Evolutionary conservation across 1,140 invertebrate species (phyloP).

Genomic region (Pissodes strobi): DNA sequence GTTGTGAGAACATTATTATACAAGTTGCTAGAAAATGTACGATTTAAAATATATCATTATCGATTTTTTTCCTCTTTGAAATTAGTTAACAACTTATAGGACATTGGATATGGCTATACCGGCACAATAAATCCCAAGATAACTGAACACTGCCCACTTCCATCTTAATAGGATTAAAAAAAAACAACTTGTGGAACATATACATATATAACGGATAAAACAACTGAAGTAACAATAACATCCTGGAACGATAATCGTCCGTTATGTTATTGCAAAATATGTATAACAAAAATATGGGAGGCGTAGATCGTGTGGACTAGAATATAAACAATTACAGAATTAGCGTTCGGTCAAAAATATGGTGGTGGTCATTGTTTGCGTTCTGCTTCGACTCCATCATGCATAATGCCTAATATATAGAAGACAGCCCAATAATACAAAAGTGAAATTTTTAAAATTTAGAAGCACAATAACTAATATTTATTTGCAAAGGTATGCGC

Average conservation of each 20-base stretch:
- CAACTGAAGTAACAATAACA: too few species aligned
- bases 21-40: constrained; percentile 13
- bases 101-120: too few species aligned
- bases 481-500: too few species aligned
- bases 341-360: constrained; percentile 37
- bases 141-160: constrained; percentile 1
- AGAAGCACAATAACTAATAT: too few species aligned
- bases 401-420: constrained; percentile 36
- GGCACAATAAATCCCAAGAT: too few species aligned
- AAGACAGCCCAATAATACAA: constrained; percentile 10
- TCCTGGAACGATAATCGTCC: too few species aligned
- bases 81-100: constrained; percentile 35
- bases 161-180: constrained; percentile 27
- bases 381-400: constrained; percentile 44
- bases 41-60: constrained; percentile 39
- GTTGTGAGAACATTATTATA: constrained; percentile 30
- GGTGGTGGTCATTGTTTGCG: constrained; percentile 40
- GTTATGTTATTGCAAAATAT: constrained; percentile 38
- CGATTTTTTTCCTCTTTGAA: too few species aligned
- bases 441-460: constrained; percentile 29
- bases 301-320: constrained; percentile 45
- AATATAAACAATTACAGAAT: constrained; percentile 39
- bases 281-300: constrained; percentile 52
- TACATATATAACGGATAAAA: too few species aligned
- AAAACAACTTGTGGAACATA: constrained; percentile 32